A percentile compares a stretch with the other conserved stretches of the same genome.
These are phyloP conservation scores for Arnoldichthys spilopterus DNA, from an alignment of 2,797 vertebrate species.

Conservation along the genomic window DNA sequence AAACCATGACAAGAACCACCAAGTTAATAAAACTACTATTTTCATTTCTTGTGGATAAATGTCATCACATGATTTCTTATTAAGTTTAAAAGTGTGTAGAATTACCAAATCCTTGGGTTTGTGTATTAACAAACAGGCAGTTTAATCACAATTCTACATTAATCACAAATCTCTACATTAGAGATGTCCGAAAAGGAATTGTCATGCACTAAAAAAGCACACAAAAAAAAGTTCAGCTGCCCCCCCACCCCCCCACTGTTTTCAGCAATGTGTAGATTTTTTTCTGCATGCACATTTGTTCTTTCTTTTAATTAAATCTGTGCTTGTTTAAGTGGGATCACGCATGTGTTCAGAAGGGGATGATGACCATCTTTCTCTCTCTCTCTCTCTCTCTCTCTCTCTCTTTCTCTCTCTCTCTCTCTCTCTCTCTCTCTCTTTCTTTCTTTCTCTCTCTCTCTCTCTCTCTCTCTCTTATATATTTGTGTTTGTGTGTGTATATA, in stretches of 20 bases:
- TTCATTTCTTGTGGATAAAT: neutral
- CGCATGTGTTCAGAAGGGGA: neutral
- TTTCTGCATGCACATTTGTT: neutral
- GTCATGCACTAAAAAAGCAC: neutral
- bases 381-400: neutral
- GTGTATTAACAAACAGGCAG: no score
- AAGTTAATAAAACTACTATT: neutral
- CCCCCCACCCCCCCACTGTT: neutral
- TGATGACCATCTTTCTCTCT: neutral
- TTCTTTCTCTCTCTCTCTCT: no score
- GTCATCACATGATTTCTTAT: neutral
- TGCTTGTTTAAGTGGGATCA: conserved; percentile 18
- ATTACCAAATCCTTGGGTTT: no score
- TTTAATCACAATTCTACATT: no score
- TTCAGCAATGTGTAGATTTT: no score
- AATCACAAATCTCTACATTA: no score
- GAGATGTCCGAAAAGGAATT: neutral
- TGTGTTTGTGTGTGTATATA: no score
- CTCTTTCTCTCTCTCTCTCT: no score
- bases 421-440: no score
- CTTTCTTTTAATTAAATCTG: conserved; percentile 1
- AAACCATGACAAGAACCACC: neutral
- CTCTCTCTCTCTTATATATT: no score
- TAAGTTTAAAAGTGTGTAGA: neutral
- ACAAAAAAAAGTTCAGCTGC: neutral